Evolutionary conservation across 2,797 vertebrate genomes (phyloP).

Genomic region (Diplodus puntazzo): DNA sequence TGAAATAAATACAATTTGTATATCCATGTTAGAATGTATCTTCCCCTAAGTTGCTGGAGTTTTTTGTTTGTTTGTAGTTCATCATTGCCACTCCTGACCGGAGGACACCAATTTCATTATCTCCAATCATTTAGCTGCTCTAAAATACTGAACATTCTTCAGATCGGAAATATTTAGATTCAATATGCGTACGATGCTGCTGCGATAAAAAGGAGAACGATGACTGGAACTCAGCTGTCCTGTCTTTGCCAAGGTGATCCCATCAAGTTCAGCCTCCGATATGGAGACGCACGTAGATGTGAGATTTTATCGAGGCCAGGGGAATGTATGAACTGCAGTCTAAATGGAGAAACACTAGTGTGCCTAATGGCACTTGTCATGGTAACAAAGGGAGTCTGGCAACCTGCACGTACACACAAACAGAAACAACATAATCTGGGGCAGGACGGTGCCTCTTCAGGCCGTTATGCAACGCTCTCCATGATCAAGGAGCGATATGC

Average conservation of each 20-base stretch:
- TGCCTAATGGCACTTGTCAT: conserved; percentile 64
- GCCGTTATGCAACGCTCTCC: conserved; percentile 54
- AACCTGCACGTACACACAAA: conserved; percentile 78
- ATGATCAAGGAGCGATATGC: conserved; percentile 56
- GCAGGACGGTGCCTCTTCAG: conserved; percentile 55
- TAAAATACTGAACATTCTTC: conserved; percentile 36
- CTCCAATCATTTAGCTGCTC: not conserved
- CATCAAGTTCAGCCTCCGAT: conserved; percentile 38
- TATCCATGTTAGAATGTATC: too few relatives aligned
- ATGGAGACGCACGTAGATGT: conserved; percentile 60
- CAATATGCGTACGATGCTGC: conserved; percentile 15
- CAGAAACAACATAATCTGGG: conserved; percentile 61
- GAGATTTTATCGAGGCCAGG: conserved; percentile 75
- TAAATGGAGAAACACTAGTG: conserved; percentile 63
- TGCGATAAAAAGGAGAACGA: not conserved
- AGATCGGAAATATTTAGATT: conserved; percentile 42
- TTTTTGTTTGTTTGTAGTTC: not conserved
- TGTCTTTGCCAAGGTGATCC: conserved; percentile 42
- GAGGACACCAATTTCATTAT: not conserved
- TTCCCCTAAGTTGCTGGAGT: too few relatives aligned
- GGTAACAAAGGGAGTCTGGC: conserved; percentile 59
- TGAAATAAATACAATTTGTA: too few relatives aligned
- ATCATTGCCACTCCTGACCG: not conserved
- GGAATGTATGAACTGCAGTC: conserved; percentile 75
- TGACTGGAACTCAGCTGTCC: conserved; percentile 15